A percentile compares a stretch with the other conserved stretches of the same genome.
These are phyloP conservation scores for Sapajus apella DNA, from an alignment of 2,113 vertebrate genomes.

Conservation along the genomic window DNA sequence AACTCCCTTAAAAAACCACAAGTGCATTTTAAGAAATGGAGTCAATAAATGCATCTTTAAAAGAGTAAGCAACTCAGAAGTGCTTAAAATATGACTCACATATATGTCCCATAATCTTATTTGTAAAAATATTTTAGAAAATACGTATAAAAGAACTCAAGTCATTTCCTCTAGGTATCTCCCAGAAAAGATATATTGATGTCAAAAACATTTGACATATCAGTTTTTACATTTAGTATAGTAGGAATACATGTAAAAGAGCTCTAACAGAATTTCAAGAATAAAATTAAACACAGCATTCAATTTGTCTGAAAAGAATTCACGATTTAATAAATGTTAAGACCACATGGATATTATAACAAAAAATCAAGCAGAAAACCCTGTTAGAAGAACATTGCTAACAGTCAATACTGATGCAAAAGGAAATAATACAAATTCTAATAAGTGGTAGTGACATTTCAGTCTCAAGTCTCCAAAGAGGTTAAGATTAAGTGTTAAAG, in stretches of 20 bases:
- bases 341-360: background rate
- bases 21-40: background rate
- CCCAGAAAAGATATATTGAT: background rate
- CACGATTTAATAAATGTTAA: background rate
- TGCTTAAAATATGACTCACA: background rate
- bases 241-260: background rate
- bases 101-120: conserved; percentile 2
- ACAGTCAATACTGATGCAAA: background rate
- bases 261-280: background rate
- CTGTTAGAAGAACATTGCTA: background rate
- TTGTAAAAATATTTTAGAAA: conserved; percentile 19
- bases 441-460: too few species aligned
- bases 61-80: background rate
- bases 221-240: background rate
- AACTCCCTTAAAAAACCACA: background rate
- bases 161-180: background rate
- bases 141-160: background rate
- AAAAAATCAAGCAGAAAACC: conserved; percentile 25
- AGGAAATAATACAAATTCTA: background rate
- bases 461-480: too few species aligned
- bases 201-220: background rate
- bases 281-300: background rate
- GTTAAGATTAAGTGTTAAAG: too few species aligned
- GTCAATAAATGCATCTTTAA: background rate
- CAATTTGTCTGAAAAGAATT: conserved; percentile 13